Base-by-base conservation (phyloP, 2,888 invertebrate species). In the Galeruca laticollis region DNA sequence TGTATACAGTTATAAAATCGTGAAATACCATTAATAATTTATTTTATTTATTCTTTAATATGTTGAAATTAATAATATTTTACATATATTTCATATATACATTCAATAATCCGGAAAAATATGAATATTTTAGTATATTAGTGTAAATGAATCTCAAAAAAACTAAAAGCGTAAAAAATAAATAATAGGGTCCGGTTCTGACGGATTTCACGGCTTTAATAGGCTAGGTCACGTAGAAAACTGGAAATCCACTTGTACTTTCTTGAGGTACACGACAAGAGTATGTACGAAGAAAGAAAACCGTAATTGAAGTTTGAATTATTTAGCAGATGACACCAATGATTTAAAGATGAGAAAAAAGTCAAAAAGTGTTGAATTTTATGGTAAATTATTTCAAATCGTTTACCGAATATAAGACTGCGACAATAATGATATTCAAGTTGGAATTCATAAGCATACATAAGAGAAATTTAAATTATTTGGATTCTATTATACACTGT, bases 281-380 rank as follows among this genome's bases (percentile, higher is more conserved):
- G 47, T 31, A 51, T 35, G 15, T 47, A n/a, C 15, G 15, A 26
- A 60, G 43, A 60, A 60, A 59, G 37, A 61, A 51, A 61, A 61
- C 61, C 31, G 51, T 61, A 61, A 61, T 61, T 61, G 35, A 43
- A 20, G 49, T 51, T 61, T 61, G 61, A 61, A 61, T 61, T 61
- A 61, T 61, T 33, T 61, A 61, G 31, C 18, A 57, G 31, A 56
- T 57, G 35, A 31, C 11, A 57, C 35, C 6, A 35, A 57, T 54
- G 13, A 15, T 26, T 54, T 26, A n/a, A 10, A 26, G 26, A 26
- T 10, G 21, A 1, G 6, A 3, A 21, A 52, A 21, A 52, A 52
- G 21, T 18, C 20, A 20, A 51, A 51, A 51, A 47, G 47, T 21
- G 10, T 51, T 20, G 10, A 5, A 20, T 51, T 40, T 40, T n/a